Base-by-base conservation (phyloP, 1,140 invertebrate species). In the Radopholus similis region DNA sequence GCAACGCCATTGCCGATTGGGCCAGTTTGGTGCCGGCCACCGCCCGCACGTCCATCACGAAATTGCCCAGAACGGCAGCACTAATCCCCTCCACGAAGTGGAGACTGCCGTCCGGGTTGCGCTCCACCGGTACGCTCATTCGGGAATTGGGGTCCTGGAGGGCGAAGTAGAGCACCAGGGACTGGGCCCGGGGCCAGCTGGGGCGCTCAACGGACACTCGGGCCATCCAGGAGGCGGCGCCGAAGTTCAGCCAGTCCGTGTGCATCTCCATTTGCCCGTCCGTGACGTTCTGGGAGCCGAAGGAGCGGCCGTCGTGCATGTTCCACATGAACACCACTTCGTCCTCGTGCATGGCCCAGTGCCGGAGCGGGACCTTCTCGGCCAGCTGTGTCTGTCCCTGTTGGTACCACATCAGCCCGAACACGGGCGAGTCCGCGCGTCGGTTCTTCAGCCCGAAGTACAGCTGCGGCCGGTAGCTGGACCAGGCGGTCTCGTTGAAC, bases 361-460 rank as follows among this genome's bases (percentile, higher is more conserved):
- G 93, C 28, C 80, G 38, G 5, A 81, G 57, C 23, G 37, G 18
- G 8, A 67, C 55, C 18, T 32, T 47, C 2, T 30, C 26, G n/a
- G 54, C 62, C 80, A 15, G 34, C 3, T 5, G 35, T 81, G 89
- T 87, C 13, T 89, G 89, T 71, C 88, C 88, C 53, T 89, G 89
- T 64, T 85, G 88, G 64, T 85, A 93, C 95, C 95, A 98, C 93
- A 97, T 97, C 0, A 97, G 83, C 40, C 93, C 95, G 80, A 91
- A 89, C 0, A 93, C 88, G 6, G 92, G 86, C 0, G 93, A 95
- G 55, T 89, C 85, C 0, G 91, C 90, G 80, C 91, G 90, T 70
- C 93, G 85, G 2, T 90, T 92, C 83, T 93, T 93, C 74, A 97
- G 83, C 0, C 95, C 86, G 82, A 87, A 87, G 69, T 87, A 87